Evolutionary conservation across 2,888 invertebrate genomes (phyloP).

Genomic region (Notodonta dromedarius): DNA sequence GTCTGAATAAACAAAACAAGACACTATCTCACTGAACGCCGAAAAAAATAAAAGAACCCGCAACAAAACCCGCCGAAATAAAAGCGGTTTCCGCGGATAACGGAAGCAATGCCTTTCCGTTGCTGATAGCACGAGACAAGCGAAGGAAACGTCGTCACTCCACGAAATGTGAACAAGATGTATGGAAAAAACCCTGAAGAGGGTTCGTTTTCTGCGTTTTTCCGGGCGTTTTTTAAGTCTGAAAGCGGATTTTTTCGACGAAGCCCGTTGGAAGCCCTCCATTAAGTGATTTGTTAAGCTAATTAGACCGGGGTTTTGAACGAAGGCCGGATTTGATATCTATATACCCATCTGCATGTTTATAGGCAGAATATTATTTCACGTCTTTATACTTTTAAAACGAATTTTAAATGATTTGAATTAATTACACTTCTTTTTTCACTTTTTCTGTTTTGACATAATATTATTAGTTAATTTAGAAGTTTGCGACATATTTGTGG

Average conservation of each 20-base stretch:
- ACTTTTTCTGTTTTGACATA: too few species aligned
- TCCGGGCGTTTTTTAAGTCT: conserved; percentile 39
- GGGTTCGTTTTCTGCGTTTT: conserved; percentile 34
- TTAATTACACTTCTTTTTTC: too few species aligned
- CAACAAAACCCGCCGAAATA: conserved; percentile 46
- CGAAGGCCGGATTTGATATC: not conserved
- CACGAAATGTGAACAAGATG: conserved; percentile 66
- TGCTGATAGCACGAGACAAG: conserved; percentile 75
- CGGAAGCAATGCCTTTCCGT: conserved; percentile 77
- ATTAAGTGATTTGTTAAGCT: conserved; percentile 62
- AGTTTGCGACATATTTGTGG: too few species aligned
- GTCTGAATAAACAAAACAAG: conserved; percentile 31
- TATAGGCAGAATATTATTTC: not conserved
- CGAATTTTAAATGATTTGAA: too few species aligned
- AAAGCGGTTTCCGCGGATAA: conserved; percentile 62
- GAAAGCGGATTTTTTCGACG: conserved; percentile 46
- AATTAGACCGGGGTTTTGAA: conserved; percentile 47
- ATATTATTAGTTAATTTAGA: too few species aligned
- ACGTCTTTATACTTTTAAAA: too few species aligned
- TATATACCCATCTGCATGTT: not conserved
- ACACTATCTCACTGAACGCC: conserved; percentile 48
- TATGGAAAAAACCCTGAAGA: conserved; percentile 64
- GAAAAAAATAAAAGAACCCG: conserved; percentile 46
- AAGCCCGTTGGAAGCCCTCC: conserved; percentile 53
- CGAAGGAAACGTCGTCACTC: conserved; percentile 64